A percentile compares a stretch with the other conserved stretches of the same genome.
Conservation (phyloP, 92 coral and sea anemone genomes). For the Palythoa grandiflora region DNA sequence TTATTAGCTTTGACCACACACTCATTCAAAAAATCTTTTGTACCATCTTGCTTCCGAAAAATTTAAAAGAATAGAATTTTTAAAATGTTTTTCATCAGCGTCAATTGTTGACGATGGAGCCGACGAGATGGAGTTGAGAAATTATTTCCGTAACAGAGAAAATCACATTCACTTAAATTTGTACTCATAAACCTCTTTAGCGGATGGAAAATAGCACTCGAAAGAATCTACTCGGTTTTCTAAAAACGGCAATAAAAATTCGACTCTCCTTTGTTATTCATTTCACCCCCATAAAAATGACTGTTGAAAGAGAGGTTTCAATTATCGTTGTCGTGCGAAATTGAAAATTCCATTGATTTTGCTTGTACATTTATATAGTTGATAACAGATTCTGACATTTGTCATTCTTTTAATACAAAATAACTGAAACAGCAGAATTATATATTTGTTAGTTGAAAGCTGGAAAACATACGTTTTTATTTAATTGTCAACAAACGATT, state of each 20-base stretch:
- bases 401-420: not conserved
- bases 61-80: not conserved
- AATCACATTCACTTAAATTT: not conserved
- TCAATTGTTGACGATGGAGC: not conserved
- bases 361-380: constrained; percentile 1
- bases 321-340: constrained; percentile 8
- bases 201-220: not conserved
- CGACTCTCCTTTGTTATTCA: not conserved
- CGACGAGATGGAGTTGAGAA: not conserved
- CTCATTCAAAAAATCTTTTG: not conserved
- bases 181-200: not conserved
- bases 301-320: constrained; percentile 35
- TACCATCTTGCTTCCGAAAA: not conserved
- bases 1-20: not conserved
- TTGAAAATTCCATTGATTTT: constrained; percentile 2
- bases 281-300: not conserved
- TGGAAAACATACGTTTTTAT: constrained; percentile 22
- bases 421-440: constrained; percentile 12
- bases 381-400: not conserved
- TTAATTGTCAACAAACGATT: constrained; percentile 34
- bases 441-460: not conserved
- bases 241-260: constrained; percentile 9
- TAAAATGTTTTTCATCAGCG: not conserved
- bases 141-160: not conserved
- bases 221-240: not conserved